These are phyloP conservation scores for Pseudopipra pipra DNA, from an alignment of 2,113 vertebrate genomes.

Conservation along the genomic window DNA sequence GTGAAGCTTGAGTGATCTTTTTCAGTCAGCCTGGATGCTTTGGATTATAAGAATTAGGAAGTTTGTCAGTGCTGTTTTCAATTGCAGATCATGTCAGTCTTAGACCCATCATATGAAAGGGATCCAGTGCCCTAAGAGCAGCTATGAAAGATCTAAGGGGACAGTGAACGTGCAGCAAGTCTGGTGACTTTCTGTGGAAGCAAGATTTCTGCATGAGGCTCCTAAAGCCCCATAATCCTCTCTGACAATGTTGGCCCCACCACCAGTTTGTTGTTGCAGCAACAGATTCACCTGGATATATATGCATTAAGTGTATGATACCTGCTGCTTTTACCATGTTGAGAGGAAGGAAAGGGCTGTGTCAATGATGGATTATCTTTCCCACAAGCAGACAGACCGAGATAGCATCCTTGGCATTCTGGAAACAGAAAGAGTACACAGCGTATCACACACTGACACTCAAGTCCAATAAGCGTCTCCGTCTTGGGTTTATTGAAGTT, in stretches of 20 bases:
- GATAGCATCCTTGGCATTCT: background rate
- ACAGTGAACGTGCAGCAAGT: background rate
- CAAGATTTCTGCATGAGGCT: background rate
- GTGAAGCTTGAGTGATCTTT: background rate
- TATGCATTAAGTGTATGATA: background rate
- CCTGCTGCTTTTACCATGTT: background rate
- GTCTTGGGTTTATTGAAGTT: background rate
- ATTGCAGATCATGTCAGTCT: fast-evolving
- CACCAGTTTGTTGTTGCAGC: background rate
- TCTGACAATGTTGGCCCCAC: background rate
- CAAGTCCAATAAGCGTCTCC: background rate
- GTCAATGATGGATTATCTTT: background rate
- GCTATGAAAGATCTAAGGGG: background rate
- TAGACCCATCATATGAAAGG: background rate
- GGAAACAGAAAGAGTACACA: background rate
- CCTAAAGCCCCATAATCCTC: background rate
- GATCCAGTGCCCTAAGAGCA: background rate
- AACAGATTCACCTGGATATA: background rate
- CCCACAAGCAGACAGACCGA: background rate
- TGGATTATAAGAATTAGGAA: background rate
- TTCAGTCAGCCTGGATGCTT: background rate
- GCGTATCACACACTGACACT: background rate
- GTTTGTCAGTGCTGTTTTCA: background rate
- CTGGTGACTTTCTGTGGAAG: background rate
- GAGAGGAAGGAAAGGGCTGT: background rate